Percentiles rank a stretch among this genome's conserved stretches.
Conservation (phyloP, 2,888 invertebrate genomes). For the Phalangium opilio region DNA sequence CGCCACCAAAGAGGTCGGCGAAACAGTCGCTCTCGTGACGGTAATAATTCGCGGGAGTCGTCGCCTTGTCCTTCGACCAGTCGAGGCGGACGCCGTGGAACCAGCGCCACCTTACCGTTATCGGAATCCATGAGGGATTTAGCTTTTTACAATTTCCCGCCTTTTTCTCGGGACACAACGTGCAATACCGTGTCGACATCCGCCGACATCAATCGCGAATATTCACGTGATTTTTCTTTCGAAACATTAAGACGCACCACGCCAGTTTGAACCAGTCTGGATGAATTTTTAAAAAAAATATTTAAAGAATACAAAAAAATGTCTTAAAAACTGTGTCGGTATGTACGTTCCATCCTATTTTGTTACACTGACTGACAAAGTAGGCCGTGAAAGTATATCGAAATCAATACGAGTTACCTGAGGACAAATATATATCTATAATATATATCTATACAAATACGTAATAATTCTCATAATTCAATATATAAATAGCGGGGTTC, state of each 20-base stretch:
- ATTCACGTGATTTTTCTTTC: slow-evolving; percentile 22
- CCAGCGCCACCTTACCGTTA: slow-evolving; percentile 16
- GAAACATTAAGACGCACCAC: slow-evolving; percentile 21
- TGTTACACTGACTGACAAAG: too few relatives aligned
- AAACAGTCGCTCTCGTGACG: slow-evolving; percentile 10
- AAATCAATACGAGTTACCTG: too few relatives aligned
- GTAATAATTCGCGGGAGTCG: slow-evolving; percentile 8
- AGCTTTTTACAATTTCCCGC: slow-evolving; percentile 22
- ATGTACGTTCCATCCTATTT: too few relatives aligned
- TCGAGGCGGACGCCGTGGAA: slow-evolving; percentile 6
- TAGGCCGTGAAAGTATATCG: too few relatives aligned
- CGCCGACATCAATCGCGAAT: slow-evolving; percentile 22
- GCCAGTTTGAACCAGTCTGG: slow-evolving; percentile 16
- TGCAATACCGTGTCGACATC: slow-evolving; percentile 23
- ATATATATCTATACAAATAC: too few relatives aligned
- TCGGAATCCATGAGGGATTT: slow-evolving; percentile 24
- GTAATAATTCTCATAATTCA: too few relatives aligned
- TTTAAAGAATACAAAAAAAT: too few relatives aligned
- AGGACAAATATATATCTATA: too few relatives aligned
- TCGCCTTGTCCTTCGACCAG: slow-evolving; percentile 10
- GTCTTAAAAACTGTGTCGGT: too few relatives aligned
- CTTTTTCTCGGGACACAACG: slow-evolving; percentile 20
- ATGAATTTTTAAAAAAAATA: too few relatives aligned
- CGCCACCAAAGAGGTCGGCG: slow-evolving; percentile 16
- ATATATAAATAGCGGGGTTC: too few relatives aligned